These are phyloP conservation scores for Choreutis nemorana DNA, from an alignment of 2,888 invertebrate species.

Conservation along the genomic window DNA sequence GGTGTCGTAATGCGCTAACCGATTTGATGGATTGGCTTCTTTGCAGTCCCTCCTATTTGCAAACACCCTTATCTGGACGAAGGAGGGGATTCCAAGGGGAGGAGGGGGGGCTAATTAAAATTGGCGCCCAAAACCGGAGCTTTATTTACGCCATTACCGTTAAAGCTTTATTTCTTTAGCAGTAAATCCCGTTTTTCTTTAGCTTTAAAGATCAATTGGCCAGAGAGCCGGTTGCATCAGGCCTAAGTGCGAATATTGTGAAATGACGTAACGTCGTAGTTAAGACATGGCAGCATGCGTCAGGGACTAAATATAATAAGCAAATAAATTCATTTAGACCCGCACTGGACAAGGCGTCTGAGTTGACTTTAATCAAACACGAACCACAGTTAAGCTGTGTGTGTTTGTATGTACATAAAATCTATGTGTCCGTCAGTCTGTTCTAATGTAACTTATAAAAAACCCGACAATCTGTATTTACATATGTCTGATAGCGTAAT, in stretches of 20 bases:
- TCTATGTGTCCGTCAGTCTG: no score
- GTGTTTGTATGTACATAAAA: background rate
- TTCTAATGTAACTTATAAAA: no score
- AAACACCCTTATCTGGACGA: slow-evolving; percentile 57
- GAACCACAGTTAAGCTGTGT: background rate
- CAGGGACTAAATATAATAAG: no score
- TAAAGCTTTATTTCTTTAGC: slow-evolving; percentile 11
- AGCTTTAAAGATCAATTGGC: slow-evolving; percentile 3
- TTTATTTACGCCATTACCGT: slow-evolving; percentile 9
- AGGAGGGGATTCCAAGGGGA: slow-evolving; percentile 18
- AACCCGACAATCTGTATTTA: no score
- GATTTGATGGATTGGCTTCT: slow-evolving; percentile 67
- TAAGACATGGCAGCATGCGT: no score
- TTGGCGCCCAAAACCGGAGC: slow-evolving; percentile 36
- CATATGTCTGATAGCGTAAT: no score
- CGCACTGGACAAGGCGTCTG: no score
- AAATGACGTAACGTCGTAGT: slow-evolving; percentile 22
- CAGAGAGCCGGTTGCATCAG: slow-evolving; percentile 16
- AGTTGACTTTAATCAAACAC: no score
- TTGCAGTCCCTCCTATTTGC: slow-evolving; percentile 61
- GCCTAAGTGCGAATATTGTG: slow-evolving; percentile 23
- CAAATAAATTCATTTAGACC: no score
- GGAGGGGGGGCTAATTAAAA: slow-evolving; percentile 52
- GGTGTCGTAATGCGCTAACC: slow-evolving; percentile 63
- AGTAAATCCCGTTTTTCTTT: slow-evolving; percentile 17